Percentiles rank a stretch among this genome's conserved stretches.
Evolutionary conservation across 2,888 invertebrate species (phyloP).

Genomic region (Liopterus haemorrhoidalis): DNA sequence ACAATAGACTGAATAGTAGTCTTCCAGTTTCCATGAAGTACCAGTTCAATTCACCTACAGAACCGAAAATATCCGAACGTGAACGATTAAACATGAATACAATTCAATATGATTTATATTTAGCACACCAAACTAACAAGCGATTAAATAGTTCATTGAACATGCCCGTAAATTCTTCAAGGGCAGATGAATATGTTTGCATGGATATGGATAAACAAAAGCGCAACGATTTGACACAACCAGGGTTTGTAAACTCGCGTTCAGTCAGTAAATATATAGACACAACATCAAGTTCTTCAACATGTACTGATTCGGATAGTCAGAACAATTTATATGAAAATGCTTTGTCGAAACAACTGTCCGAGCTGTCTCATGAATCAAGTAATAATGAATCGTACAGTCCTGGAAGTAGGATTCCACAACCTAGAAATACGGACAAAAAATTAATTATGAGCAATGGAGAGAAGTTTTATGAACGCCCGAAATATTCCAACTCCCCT

Average conservation of each 20-base stretch:
- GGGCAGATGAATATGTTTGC: conserved; percentile 35
- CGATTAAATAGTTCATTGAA: conserved; percentile 15
- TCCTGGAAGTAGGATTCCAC: conserved; percentile 19
- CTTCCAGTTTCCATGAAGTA: conserved; percentile 7
- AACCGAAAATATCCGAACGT: conserved; percentile 7
- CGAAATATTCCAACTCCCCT: conserved; percentile 23
- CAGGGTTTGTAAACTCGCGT: conserved; percentile 35
- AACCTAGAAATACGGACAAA: conserved; percentile 18
- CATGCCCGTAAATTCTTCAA: conserved; percentile 9
- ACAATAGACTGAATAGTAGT: conserved; percentile 9
- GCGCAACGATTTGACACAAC: conserved; percentile 25
- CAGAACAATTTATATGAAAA: conserved; percentile 36
- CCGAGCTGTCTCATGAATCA: conserved; percentile 28
- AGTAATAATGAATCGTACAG: too few relatives aligned
- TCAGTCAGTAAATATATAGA: conserved; percentile 40
- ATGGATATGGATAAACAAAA: conserved; percentile 34
- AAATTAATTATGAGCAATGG: conserved; percentile 12
- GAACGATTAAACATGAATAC: conserved; percentile 14
- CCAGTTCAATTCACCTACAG: conserved; percentile 4
- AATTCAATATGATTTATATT: conserved; percentile 17
- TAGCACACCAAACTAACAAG: conserved; percentile 20
- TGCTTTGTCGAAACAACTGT: conserved; percentile 32
- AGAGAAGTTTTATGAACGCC: conserved; percentile 24
- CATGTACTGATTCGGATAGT: conserved; percentile 42
- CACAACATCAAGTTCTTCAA: conserved; percentile 39